phyloP scores from a whole-genome alignment of 2,888 invertebrate species.

The Leptura quadrifasciata region DNA sequence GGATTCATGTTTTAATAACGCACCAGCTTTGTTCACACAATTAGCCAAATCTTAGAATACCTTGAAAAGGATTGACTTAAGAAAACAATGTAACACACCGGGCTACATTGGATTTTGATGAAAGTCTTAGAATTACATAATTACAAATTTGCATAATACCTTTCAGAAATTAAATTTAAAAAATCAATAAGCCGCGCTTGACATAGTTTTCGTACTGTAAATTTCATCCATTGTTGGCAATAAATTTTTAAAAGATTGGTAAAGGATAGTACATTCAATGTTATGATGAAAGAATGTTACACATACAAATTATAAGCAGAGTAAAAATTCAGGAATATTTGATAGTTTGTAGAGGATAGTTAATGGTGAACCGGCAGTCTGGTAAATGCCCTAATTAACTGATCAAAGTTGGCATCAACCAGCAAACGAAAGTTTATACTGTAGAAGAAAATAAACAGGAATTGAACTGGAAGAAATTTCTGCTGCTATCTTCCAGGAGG shows the following conservation, averaged over 20 bases:
- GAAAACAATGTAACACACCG: constrained; percentile 31
- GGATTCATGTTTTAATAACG: constrained; percentile 63
- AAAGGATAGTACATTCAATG: background rate
- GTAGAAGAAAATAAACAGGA: too few species aligned
- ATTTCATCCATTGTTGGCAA: background rate
- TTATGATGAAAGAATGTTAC: too few species aligned
- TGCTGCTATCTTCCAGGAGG: too few species aligned
- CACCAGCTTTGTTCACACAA: constrained; percentile 62
- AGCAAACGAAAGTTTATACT: too few species aligned
- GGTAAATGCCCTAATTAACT: too few species aligned
- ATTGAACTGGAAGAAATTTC: too few species aligned
- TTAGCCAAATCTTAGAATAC: constrained; percentile 61
- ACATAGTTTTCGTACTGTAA: background rate
- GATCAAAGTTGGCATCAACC: too few species aligned
- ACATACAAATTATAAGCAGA: too few species aligned
- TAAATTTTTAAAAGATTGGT: background rate
- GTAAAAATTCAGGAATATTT: too few species aligned
- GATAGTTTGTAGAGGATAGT: too few species aligned
- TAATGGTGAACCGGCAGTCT: too few species aligned
- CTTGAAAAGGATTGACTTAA: constrained; percentile 36
- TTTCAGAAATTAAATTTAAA: constrained; percentile 18
- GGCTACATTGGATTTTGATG: constrained; percentile 31
- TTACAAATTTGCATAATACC: constrained; percentile 33
- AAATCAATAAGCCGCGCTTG: background rate
- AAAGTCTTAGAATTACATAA: constrained; percentile 21